Conservation (phyloP, 2,113 vertebrate species). For the Lagenorhynchus albirostris region DNA sequence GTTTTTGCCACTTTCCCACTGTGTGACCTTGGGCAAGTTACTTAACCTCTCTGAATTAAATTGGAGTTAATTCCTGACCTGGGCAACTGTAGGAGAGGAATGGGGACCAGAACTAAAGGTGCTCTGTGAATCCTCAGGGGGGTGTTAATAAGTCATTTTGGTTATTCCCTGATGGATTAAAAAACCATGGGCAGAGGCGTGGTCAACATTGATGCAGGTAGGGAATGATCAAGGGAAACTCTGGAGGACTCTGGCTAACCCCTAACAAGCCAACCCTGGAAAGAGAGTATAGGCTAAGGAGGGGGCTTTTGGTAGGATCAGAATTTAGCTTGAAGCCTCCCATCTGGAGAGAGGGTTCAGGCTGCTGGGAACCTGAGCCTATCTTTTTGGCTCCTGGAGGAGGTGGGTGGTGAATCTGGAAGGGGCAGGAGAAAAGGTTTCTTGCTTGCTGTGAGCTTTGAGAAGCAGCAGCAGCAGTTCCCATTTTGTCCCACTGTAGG, state of each 20-base stretch:
- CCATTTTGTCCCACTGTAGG: neutral
- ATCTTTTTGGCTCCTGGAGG: neutral
- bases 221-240: neutral
- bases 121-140: neutral
- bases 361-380: neutral
- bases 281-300: neutral
- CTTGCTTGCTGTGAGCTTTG: constrained; percentile 22
- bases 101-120: neutral
- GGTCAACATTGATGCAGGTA: neutral
- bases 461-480: neutral
- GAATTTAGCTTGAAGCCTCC: neutral
- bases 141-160: constrained; percentile 13
- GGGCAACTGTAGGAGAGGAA: neutral
- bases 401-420: neutral
- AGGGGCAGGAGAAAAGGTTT: neutral
- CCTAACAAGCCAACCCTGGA: neutral
- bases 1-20: neutral
- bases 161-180: neutral
- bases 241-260: neutral
- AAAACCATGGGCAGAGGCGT: neutral
- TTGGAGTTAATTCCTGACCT: neutral
- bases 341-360: neutral
- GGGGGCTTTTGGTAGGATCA: neutral
- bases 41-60: neutral
- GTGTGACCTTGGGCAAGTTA: constrained; percentile 58